phyloP scores from a whole-genome alignment of 2,888 invertebrate genomes.

The Pseudeuparius sepicola region DNA sequence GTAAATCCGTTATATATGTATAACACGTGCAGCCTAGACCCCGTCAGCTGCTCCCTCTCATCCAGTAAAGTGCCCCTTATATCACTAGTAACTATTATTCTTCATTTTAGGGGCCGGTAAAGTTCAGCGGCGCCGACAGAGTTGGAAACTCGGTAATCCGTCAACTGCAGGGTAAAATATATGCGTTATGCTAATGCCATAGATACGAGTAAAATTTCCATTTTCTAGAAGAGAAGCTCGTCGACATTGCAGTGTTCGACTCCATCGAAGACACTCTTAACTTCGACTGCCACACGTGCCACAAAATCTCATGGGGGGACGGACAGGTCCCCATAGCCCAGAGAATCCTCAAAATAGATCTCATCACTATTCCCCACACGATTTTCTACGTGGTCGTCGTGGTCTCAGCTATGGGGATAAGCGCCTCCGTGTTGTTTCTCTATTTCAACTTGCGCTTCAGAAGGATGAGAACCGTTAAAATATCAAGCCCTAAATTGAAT shows the following conservation, averaged over 20 bases:
- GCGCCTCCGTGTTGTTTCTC: constrained; percentile 63
- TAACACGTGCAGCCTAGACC: too few relatives aligned
- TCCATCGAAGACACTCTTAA: constrained; percentile 51
- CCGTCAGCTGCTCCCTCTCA: too few relatives aligned
- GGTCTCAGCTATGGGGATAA: constrained; percentile 64
- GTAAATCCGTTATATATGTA: too few relatives aligned
- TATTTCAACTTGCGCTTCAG: constrained; percentile 74
- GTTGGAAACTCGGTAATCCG: constrained; percentile 79
- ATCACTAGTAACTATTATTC: too few relatives aligned
- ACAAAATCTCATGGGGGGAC: constrained; percentile 59
- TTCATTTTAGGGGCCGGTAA: constrained; percentile 70
- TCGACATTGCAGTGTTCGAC: constrained; percentile 63
- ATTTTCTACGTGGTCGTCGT: constrained; percentile 66
- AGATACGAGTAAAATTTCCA: too few relatives aligned
- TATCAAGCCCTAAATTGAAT: constrained; percentile 85
- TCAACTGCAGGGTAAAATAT: constrained; percentile 85
- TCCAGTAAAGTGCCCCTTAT: too few relatives aligned
- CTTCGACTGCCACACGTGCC: constrained; percentile 61
- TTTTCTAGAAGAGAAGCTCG: constrained; percentile 54
- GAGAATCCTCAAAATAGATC: constrained; percentile 59
- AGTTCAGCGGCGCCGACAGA: constrained; percentile 80
- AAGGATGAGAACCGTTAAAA: constrained; percentile 76
- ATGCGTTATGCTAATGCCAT: too few relatives aligned
- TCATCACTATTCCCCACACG: constrained; percentile 66
- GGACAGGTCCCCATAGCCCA: constrained; percentile 73